Base-by-base conservation (phyloP, 1,140 invertebrate genomes). In the Oscheius sp. region DNA sequence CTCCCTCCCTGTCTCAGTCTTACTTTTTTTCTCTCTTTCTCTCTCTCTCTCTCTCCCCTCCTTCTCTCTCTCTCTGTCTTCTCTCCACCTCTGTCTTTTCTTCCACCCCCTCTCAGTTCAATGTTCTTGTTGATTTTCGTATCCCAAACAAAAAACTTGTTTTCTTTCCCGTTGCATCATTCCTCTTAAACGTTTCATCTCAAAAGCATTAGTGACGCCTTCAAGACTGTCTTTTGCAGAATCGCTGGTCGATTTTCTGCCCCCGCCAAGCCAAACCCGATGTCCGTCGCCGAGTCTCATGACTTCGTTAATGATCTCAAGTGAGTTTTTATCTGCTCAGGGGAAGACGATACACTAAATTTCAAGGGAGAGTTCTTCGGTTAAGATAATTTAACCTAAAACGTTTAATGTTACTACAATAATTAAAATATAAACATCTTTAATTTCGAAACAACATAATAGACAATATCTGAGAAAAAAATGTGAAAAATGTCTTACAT, bases 171-270 rank as follows among this genome's bases (percentile, higher is more conserved):
- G 15, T 55, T 7, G 15, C 23, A 55, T 55, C 4, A 7, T 55
- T 42, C 38, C n/a, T 42, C 38, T 42, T 42, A 10, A 10, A 10
- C 38, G 10, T 42, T 42, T 42, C 38, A 10, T 42, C 38, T n/a
- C n/a, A n/a, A n/a, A n/a, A n/a, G n/a, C n/a, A n/a, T n/a, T n/a
- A n/a, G n/a, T n/a, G n/a, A n/a, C 38, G 10, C 38, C n/a, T 42
- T n/a, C n/a, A 42, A 42, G 10, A 42, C 10, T 42, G 10, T 42
- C 10, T 42, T 10, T 63, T 63, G 31, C 61, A 63, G 61, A 63
- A 63, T 63, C 61, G 61, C 61, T 63, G 61, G 61, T 63, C 61
- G 61, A 63, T 63, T 63, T 63, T 63, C 61, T 34, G n/a, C 31
- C 32, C 61, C 61, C 61, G 61, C 32, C 18, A 63, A 63, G 32